Conservation (phyloP, 2,888 invertebrate species). For the Axea sp. region DNA sequence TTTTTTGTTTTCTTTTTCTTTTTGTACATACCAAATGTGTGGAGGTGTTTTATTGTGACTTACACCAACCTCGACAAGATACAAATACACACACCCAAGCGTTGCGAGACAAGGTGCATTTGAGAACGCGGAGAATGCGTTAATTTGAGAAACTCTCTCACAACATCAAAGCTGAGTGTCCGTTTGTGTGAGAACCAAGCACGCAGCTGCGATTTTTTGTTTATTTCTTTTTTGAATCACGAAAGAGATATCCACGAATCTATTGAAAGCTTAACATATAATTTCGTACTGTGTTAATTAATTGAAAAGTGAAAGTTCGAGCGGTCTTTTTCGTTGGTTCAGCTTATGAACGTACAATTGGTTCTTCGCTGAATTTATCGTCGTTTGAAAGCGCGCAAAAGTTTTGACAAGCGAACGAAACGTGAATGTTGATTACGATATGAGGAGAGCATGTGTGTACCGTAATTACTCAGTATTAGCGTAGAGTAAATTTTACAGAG, state of each 20-base stretch:
- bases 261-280: slow-evolving; percentile 12
- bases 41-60: slow-evolving; percentile 41
- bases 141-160: slow-evolving; percentile 57
- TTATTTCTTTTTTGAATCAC: slow-evolving; percentile 1
- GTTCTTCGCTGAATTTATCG: slow-evolving; percentile 40
- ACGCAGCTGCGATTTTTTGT: slow-evolving; percentile 10
- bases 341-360: slow-evolving; percentile 35
- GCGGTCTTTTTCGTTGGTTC: slow-evolving; percentile 1
- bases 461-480: slow-evolving; percentile 31
- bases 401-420: slow-evolving; percentile 19
- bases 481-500: slow-evolving; percentile 30
- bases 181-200: slow-evolving; percentile 46
- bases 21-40: slow-evolving; percentile 16
- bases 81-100: slow-evolving; percentile 57
- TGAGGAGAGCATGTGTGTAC: neutral
- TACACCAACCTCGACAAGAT: slow-evolving; percentile 61
- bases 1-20: no score
- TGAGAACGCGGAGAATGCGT: slow-evolving; percentile 55
- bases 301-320: slow-evolving; percentile 56
- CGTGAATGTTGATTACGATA: slow-evolving; percentile 17
- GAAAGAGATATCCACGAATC: slow-evolving; percentile 7
- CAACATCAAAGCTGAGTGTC: slow-evolving; percentile 36
- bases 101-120: slow-evolving; percentile 50
- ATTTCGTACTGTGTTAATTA: slow-evolving; percentile 40
- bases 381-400: slow-evolving; percentile 15